These are phyloP conservation scores for Coecobrya sp. DNA, from an alignment of 2,888 invertebrate species.

Conservation along the genomic window DNA sequence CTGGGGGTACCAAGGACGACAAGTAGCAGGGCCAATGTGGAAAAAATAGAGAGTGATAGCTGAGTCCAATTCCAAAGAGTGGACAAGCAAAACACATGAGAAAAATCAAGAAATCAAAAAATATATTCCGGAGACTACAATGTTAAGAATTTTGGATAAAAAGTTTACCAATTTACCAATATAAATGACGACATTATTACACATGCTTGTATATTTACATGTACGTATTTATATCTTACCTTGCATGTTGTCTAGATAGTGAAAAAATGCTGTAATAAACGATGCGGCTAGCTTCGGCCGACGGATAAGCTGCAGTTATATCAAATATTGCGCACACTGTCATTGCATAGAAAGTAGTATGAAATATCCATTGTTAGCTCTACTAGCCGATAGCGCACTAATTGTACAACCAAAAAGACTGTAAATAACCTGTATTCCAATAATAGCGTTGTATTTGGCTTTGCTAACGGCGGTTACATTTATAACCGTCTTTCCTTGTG, in stretches of 20 bases:
- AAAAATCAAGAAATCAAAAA: constrained; percentile 44
- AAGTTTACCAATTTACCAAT: no score
- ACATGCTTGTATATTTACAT: no score
- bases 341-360: constrained; percentile 49
- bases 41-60: constrained; percentile 55
- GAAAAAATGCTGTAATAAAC: constrained; percentile 52
- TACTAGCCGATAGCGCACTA: constrained; percentile 35
- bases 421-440: neutral
- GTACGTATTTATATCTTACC: constrained; percentile 38
- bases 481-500: neutral
- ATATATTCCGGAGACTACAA: neutral
- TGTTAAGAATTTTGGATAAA: constrained; percentile 54
- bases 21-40: constrained; percentile 65
- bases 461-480: neutral
- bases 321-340: constrained; percentile 9
- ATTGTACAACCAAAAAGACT: constrained; percentile 30
- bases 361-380: constrained; percentile 33
- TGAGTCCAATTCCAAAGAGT: neutral
- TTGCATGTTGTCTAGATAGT: constrained; percentile 23
- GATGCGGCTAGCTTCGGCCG: constrained; percentile 29
- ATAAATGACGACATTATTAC: no score
- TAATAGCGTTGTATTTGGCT: no score
- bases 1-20: constrained; percentile 10
- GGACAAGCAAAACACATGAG: constrained; percentile 29
- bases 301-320: constrained; percentile 4